Evolutionary conservation across 1,140 invertebrate species (phyloP).

Genomic region (Gryon sp.): DNA sequence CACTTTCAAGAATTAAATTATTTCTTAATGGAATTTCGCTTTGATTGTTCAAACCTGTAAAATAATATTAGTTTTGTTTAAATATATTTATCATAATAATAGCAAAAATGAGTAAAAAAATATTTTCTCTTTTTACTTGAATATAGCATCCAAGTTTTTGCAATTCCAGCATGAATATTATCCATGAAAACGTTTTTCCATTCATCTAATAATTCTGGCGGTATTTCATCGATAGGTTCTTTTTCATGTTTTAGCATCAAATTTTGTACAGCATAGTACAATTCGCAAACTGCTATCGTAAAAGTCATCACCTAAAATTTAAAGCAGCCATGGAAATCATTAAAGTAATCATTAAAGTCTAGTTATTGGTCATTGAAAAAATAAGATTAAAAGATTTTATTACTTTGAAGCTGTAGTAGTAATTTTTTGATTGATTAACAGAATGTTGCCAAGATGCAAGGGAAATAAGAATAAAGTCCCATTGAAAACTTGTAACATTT

Average conservation of each 20-base stretch:
- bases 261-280: conserved; percentile 77
- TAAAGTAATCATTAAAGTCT: too few relatives aligned
- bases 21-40: conserved; percentile 56
- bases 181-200: conserved; percentile 82
- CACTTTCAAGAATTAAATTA: conserved; percentile 64
- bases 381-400: conserved; percentile 38
- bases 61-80: background rate
- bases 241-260: conserved; percentile 78
- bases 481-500: conserved; percentile 78
- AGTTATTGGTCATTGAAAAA: too few relatives aligned
- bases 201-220: conserved; percentile 79
- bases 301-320: conserved; percentile 76
- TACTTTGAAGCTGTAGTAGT: conserved; percentile 75
- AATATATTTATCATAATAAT: too few relatives aligned
- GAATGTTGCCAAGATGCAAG: conserved; percentile 82
- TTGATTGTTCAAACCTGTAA: conserved; percentile 65
- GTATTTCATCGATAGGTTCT: conserved; percentile 75
- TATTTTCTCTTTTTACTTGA: conserved; percentile 41
- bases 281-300: conserved; percentile 77
- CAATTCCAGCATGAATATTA: conserved; percentile 78
- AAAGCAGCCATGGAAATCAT: background rate
- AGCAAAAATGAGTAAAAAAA: background rate
- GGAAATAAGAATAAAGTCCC: conserved; percentile 85
- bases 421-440: conserved; percentile 75
- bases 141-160: conserved; percentile 77